These are phyloP conservation scores for Pandemis heparana DNA, from an alignment of 2,888 invertebrate species.

Conservation along the genomic window DNA sequence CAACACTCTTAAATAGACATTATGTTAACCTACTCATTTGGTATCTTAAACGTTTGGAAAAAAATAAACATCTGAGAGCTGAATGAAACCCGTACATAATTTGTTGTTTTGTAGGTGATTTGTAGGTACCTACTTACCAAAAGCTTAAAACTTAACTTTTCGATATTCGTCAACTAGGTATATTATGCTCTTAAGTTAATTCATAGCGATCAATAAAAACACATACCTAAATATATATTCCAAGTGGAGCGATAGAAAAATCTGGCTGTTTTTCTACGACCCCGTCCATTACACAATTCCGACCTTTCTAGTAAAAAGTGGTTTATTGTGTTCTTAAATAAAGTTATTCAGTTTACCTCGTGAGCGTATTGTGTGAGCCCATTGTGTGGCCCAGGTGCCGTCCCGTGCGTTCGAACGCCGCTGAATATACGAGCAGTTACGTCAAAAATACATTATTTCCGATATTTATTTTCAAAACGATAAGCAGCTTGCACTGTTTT, in stretches of 20 bases:
- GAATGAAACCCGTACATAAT: too few species aligned
- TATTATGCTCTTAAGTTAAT: not conserved
- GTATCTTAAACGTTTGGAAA: too few species aligned
- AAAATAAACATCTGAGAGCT: too few species aligned
- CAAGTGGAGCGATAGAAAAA: slow-evolving; percentile 39
- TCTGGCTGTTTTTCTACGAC: slow-evolving; percentile 59
- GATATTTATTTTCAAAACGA: slow-evolving; percentile 21
- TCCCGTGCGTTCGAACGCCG: slow-evolving; percentile 61
- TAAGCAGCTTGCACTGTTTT: not conserved
- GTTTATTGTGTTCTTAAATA: slow-evolving; percentile 84
- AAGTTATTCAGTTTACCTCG: slow-evolving; percentile 81
- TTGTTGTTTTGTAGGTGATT: too few species aligned
- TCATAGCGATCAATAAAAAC: slow-evolving; percentile 44
- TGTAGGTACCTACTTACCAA: too few species aligned
- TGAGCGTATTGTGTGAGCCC: slow-evolving; percentile 72
- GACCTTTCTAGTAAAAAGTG: slow-evolving; percentile 79
- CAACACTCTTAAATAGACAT: too few species aligned
- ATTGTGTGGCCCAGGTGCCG: slow-evolving; percentile 77
- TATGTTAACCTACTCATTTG: too few species aligned
- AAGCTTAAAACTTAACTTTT: too few species aligned
- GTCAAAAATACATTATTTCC: slow-evolving; percentile 79
- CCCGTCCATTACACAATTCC: slow-evolving; percentile 69
- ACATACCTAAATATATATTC: not conserved
- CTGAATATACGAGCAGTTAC: slow-evolving; percentile 54
- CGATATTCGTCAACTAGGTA: not conserved